Evolutionary conservation across 2,113 vertebrate species (phyloP), one percentile per base, ranked within the genome.

Genomic region (Hymenochirus boettgeri): DNA sequence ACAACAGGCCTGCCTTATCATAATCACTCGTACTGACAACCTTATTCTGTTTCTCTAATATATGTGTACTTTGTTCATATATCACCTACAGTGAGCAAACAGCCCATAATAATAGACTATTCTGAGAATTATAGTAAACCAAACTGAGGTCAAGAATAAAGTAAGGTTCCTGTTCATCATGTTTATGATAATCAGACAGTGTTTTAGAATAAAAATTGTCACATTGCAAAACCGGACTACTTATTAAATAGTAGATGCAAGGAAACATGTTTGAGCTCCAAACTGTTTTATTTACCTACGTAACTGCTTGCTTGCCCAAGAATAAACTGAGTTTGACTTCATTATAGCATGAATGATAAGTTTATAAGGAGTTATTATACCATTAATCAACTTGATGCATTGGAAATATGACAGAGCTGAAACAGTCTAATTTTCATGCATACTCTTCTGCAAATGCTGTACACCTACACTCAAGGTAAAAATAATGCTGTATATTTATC

Each of bases 311-410:
- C 80, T 80, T 82, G 81, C 83, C 10, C 69, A 82, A 85, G 81
- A 82, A 88, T 86, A 88, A 86, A 86, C 79, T 83, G 81, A 61
- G 71, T 84, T 87, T 87, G 87, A 89, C 85, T 89, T 89, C 83
- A 88, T 88, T 88, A 88, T 81, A 84, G 80, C 76, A 81, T 81
- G 88, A 85, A 84, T 84, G 81, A 86, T 89, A 86, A 81, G 82
- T 87, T 90, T 88, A 76, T 86, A 72, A 80, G 81, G 77, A 83
- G 79, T 90, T 89, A 86, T 87, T 89, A 84, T 77, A 75, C 72
- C 84, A 89, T 89, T 89, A 90, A 90, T 89, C 89, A 89, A 82
- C 71, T 85, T 88, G 88, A 89, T 88, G 82, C 83, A 88, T 88
- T 88, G 78, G 82, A 86, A 89, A 86, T 87, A 86, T 83, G 88